Base-by-base conservation (phyloP, 2,113 vertebrate species). In the Zosterops pallidus region DNA sequence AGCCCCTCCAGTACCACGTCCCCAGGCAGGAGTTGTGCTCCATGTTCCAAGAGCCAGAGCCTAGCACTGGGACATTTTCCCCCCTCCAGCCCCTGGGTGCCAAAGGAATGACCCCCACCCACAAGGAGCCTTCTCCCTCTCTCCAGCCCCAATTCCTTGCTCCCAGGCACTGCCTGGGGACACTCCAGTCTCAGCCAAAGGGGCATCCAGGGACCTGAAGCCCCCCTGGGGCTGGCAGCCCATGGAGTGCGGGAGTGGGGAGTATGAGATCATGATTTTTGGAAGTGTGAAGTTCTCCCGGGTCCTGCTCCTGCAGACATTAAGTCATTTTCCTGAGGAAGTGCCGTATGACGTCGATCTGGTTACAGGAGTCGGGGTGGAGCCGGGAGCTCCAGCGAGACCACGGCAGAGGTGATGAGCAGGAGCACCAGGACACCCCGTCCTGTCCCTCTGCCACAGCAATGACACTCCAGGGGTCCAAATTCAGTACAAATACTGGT, bases 321-420 rank as follows among this genome's bases (percentile, higher is more conserved):
- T 71, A 91, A 64, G 95, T 96, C 87, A 96, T 96, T 95, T 96
- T 94, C 96, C 96, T 89, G 90, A 96, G 96, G 96, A 96, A 96
- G 93, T 60, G 14, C 23, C 4, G 2, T 76, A 8, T 94, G 96
- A 95, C 92, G 86, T 95, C 60, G 47, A 46, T 23, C 65, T 77
- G 77, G 56, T 87, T 79, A 47, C 72, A 86, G 89, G 76, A 81
- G 72, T 1, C 0, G 50, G 83, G 86, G 68, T 42, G 83, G 80
- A 80, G 80, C 55, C 1, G 11, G 2, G 1, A 74, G 82, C 69
- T 83, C 55, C 80, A 18, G 57, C 2, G 4, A 39, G 33, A 69
- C 41, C 87, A 64, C 1, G 8, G 84, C 18, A 57, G 75, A 89
- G 81, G 77, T 41, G 83, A 92, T 74, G 35, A 39, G 44, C 65